Evolutionary conservation across 2,888 invertebrate species (phyloP).

Genomic region (Sussaba pulchella): DNA sequence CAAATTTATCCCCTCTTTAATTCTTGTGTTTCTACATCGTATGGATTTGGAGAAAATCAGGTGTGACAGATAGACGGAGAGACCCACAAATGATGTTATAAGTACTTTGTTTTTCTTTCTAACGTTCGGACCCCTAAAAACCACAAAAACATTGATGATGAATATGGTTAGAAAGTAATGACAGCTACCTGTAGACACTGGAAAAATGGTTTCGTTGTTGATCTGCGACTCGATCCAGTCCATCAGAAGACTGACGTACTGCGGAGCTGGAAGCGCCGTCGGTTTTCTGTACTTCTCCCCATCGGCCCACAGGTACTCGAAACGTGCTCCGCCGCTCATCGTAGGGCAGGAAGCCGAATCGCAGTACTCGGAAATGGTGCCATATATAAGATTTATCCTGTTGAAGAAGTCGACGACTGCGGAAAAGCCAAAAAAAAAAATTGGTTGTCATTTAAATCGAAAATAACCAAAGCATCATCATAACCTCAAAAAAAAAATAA

Average conservation of each 20-base stretch:
- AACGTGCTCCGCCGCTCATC: slow-evolving; percentile 95
- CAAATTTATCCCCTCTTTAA: too few species aligned
- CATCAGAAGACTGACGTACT: slow-evolving; percentile 93
- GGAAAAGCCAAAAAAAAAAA: slow-evolving; percentile 74
- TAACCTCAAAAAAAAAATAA: slow-evolving; percentile 24
- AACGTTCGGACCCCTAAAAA: too few species aligned
- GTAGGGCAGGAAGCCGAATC: slow-evolving; percentile 93
- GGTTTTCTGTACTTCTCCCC: slow-evolving; percentile 91
- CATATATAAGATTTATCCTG: slow-evolving; percentile 96
- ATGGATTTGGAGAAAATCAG: too few species aligned
- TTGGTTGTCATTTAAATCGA: background rate
- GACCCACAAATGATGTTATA: too few species aligned
- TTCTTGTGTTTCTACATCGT: too few species aligned
- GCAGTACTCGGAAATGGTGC: slow-evolving; percentile 94
- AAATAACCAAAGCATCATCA: background rate
- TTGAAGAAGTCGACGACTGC: slow-evolving; percentile 97
- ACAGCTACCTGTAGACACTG: slow-evolving; percentile 90
- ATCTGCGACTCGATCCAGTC: slow-evolving; percentile 97
- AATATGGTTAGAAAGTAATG: too few species aligned
- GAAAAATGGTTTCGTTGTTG: slow-evolving; percentile 94
- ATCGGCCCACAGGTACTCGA: slow-evolving; percentile 97
- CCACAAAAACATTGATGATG: too few species aligned
- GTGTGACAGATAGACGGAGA: too few species aligned
- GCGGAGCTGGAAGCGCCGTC: slow-evolving; percentile 92
- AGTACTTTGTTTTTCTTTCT: too few species aligned